Evolutionary conservation across 2,888 invertebrate genomes (phyloP), one percentile per base, ranked within the genome.

Genomic region (Aspidapion aeneum): DNA sequence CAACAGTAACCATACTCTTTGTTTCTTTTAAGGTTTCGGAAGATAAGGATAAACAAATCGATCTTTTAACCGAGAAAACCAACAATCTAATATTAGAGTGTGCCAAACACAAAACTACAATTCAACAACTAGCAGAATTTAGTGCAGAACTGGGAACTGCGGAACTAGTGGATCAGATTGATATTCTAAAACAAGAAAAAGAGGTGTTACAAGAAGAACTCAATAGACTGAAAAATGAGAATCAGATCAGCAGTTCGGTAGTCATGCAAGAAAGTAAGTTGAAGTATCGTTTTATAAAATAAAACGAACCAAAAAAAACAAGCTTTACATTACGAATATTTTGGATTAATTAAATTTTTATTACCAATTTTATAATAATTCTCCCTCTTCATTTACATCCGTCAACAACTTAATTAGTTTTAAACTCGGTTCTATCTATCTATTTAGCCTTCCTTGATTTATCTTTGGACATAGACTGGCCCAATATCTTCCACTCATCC

Each of bases 41-140:
- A 2, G 91, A 91, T 69, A 92, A 90, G 77, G 91, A 92, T 70
- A 82, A 85, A 12, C 86, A 89, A 73, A 79, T 92, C 68, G 89
- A 90, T 61, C 77, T 84, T 66, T 74, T 90, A 63, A 82, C 86
- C n/a, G 85, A 87, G 64, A 82, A 87, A 57, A 89, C 89, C 73
- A 78, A 80, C 19, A 78, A 83, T 19, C 76, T 91, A 1, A 78
- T 81, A 12, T 83, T 87, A 58, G 89, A 92, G 73, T 87, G 87
- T 70, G 81, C 81, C 66, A 86, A 87, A 74, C 85, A 90, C 71
- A 86, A 88, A 70, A 85, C 85, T 60, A 88, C 87, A 0, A 86
- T 91, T 65, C 86, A 87, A 69, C 85, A 87, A 71, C 80, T 91
- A 50, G 85, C 87, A 0, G 88, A 89, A 71, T 85, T 85, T 0